Conservation (phyloP, 2,888 invertebrate species). For the Ormyrus nitidulus region DNA sequence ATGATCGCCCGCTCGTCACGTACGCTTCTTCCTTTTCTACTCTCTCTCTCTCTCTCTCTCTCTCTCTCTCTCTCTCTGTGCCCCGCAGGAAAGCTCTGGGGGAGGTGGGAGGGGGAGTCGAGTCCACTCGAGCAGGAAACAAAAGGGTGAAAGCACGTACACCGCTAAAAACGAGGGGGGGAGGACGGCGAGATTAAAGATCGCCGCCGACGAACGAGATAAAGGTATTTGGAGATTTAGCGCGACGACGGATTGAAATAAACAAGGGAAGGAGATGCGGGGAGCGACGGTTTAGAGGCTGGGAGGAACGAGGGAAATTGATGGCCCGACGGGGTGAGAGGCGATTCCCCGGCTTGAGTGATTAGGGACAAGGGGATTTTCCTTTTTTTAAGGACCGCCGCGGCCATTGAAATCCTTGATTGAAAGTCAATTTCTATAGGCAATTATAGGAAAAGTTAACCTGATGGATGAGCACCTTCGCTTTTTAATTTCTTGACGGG, state of each 20-base stretch:
- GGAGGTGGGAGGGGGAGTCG: not conserved
- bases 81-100: too few relatives aligned
- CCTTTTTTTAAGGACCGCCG: too few relatives aligned
- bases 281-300: not conserved
- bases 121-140: slow-evolving; percentile 12
- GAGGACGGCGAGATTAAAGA: slow-evolving; percentile 34
- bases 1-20: slow-evolving; percentile 46
- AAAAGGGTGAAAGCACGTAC: not conserved
- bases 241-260: slow-evolving; percentile 38
- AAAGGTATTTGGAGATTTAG: slow-evolving; percentile 39
- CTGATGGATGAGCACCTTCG: too few relatives aligned
- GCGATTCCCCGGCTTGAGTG: not conserved
- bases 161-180: too few relatives aligned
- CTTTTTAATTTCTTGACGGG: too few relatives aligned
- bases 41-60: slow-evolving; percentile 22
- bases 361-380: not conserved
- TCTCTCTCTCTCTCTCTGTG: slow-evolving; percentile 16
- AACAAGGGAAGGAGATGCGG: slow-evolving; percentile 7
- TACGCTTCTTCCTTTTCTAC: slow-evolving; percentile 30
- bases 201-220: slow-evolving; percentile 12
- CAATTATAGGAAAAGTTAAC: too few relatives aligned
- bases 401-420: too few relatives aligned
- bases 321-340: slow-evolving; percentile 11
- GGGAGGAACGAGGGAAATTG: not conserved
- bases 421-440: too few relatives aligned